phyloP scores from a whole-genome alignment of 2,888 invertebrate genomes.

The Strigamia crassipes region DNA sequence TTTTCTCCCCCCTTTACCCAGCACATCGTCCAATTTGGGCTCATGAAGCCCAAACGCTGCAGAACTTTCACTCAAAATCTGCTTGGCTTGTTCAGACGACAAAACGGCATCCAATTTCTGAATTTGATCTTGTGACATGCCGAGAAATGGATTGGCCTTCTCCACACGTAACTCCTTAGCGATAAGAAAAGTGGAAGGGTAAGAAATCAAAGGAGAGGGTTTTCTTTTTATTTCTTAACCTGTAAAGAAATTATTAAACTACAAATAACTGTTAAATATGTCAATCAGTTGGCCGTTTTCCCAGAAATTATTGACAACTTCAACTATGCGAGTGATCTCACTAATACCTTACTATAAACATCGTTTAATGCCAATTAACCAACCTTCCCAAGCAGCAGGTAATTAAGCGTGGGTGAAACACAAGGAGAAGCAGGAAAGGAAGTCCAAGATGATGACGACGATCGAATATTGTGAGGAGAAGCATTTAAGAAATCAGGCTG shows the following conservation, averaged over 20 bases:
- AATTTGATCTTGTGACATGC: slow-evolving; percentile 63
- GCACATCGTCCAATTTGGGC: slow-evolving; percentile 36
- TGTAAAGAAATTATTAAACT: slow-evolving; percentile 42
- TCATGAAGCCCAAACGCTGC: slow-evolving; percentile 47
- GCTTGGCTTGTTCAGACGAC: slow-evolving; percentile 64
- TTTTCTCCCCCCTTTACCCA: slow-evolving; percentile 24
- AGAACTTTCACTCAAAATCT: slow-evolving; percentile 61
- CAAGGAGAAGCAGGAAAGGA: slow-evolving; percentile 37
- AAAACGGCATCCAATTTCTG: slow-evolving; percentile 63
- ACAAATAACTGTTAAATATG: slow-evolving; percentile 30
- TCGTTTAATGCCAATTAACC: not conserved
- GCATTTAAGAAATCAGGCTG: slow-evolving; percentile 29
- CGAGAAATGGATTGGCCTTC: slow-evolving; percentile 49
- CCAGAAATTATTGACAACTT: not conserved
- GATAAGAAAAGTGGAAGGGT: slow-evolving; percentile 39
- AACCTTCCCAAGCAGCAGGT: slow-evolving; percentile 26
- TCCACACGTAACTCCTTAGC: slow-evolving; percentile 47
- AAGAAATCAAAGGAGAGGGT: slow-evolving; percentile 32
- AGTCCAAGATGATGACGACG: not conserved
- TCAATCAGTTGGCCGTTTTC: not conserved
- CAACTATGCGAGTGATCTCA: not conserved
- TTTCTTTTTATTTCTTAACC: slow-evolving; percentile 17
- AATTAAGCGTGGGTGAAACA: slow-evolving; percentile 18
- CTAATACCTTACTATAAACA: not conserved
- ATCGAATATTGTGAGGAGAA: slow-evolving; percentile 3